Base-by-base conservation (phyloP, 2,797 vertebrate species). In the Arrhamphus sclerolepis region DNA sequence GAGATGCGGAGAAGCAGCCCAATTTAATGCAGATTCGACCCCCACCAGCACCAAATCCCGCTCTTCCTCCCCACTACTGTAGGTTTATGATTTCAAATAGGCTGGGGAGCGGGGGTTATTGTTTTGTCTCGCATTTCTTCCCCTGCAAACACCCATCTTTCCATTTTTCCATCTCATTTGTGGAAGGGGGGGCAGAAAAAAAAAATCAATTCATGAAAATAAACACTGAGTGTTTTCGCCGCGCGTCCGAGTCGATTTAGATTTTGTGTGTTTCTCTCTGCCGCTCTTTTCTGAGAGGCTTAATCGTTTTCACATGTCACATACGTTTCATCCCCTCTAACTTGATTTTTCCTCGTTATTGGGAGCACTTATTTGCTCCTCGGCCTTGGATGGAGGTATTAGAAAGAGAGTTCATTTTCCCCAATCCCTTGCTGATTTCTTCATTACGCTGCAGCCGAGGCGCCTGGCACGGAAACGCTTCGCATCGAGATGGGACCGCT, bases 91-190 rank as follows among this genome's bases (percentile, higher is more conserved):
- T 87, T 83, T 81, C 75, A 78, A 65, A 87, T 62, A 62, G 75
- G 77, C 73, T 14, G 56, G 66, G 75, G 76, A 80, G 66, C 54
- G 57, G 48, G n/a, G 70, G 70, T 88, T 87, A 87, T 88, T 88
- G 84, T 89, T 85, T 84, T 60, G 72, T 80, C 80, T 85, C 84
- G 62, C 78, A 70, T 82, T 84, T 80, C 82, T 76, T 80, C 75
- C 78, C 62, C 47, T 31, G 62, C 72, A 83, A 82, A 85, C 77
- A 74, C 79, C 76, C 57, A 13, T 84, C 77, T 86, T 78, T 78
- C 80, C 72, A 73, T 82, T 88, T 88, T 88, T 82, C 84, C 83
- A 85, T 82, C 85, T 91, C 86, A 90, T 89, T 91, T 91, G 81
- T 72, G 82, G 47, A 29, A n/a, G 24, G 24, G 24, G 24, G 24